phyloP scores from a whole-genome alignment of 2,797 vertebrate species.

The Sternotherus odoratus region DNA sequence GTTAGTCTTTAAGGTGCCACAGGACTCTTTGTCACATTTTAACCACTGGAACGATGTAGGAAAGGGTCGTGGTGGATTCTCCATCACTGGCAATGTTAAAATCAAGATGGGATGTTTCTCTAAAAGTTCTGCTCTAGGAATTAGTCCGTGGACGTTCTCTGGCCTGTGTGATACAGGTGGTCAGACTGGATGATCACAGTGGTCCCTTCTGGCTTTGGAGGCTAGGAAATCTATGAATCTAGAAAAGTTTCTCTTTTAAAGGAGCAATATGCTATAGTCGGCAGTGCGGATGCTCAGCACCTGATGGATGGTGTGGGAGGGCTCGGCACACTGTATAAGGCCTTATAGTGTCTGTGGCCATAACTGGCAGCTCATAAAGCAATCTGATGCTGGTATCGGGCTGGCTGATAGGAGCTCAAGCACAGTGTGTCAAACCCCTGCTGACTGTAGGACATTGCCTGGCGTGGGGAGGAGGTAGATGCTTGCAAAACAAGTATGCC shows the following conservation, averaged over 20 bases:
- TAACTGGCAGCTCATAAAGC: neutral
- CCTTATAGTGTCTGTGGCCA: fast-evolving
- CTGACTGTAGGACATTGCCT: neutral
- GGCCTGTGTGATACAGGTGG: neutral
- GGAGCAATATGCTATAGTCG: neutral
- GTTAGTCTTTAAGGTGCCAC: no score
- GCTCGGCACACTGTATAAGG: neutral
- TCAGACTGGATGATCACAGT: neutral
- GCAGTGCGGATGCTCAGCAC: neutral
- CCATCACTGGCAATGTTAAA: neutral
- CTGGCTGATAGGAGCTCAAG: neutral
- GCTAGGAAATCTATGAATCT: neutral
- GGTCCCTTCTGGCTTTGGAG: neutral
- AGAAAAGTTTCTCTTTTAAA: neutral
- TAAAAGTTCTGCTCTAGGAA: neutral
- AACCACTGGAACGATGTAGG: neutral
- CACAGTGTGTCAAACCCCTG: fast-evolving
- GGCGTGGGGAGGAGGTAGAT: neutral
- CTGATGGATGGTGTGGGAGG: neutral
- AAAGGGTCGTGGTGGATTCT: neutral
- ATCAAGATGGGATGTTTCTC: neutral
- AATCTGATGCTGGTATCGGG: neutral
- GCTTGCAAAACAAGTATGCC: neutral
- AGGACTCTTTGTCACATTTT: no score
- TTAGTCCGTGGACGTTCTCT: neutral